phyloP scores from a whole-genome alignment of 2,113 vertebrate species.

The Apodemus speciosus region DNA sequence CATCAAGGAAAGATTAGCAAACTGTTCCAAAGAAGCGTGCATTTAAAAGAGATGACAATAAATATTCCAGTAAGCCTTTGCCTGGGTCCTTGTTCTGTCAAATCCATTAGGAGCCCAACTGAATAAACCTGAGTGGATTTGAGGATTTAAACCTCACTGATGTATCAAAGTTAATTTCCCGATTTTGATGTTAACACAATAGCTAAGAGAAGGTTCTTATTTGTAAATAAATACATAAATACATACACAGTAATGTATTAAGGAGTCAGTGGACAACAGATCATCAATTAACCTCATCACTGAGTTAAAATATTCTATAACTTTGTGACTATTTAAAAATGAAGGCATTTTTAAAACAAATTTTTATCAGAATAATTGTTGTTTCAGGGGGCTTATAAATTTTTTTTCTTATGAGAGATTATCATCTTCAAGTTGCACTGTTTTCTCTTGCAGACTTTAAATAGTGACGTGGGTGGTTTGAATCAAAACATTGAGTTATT shows the following conservation, averaged over 20 bases:
- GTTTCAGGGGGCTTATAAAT: not conserved
- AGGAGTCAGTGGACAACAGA: not conserved
- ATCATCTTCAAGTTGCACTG: not conserved
- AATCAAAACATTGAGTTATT: conserved; percentile 37
- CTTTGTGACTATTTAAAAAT: not conserved
- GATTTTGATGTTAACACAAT: not conserved
- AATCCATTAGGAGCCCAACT: not conserved
- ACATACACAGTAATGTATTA: not conserved
- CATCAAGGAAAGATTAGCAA: not conserved
- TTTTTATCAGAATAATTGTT: not conserved
- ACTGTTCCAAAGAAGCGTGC: not conserved
- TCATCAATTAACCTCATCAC: not conserved
- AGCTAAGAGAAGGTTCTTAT: not conserved
- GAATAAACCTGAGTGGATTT: not conserved
- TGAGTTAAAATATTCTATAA: not conserved
- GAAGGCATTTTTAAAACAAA: not conserved
- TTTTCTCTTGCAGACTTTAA: not conserved
- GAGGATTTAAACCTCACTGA: not conserved
- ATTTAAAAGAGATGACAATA: not conserved
- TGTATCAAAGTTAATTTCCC: not conserved
- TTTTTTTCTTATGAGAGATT: not conserved
- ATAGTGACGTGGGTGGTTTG: not conserved
- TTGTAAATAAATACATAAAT: not conserved
- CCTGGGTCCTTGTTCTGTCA: not conserved
- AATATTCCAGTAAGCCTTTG: fast-evolving